These are phyloP conservation scores for Megaceryle maxima DNA, from an alignment of 2,113 vertebrate species.

Conservation along the genomic window DNA sequence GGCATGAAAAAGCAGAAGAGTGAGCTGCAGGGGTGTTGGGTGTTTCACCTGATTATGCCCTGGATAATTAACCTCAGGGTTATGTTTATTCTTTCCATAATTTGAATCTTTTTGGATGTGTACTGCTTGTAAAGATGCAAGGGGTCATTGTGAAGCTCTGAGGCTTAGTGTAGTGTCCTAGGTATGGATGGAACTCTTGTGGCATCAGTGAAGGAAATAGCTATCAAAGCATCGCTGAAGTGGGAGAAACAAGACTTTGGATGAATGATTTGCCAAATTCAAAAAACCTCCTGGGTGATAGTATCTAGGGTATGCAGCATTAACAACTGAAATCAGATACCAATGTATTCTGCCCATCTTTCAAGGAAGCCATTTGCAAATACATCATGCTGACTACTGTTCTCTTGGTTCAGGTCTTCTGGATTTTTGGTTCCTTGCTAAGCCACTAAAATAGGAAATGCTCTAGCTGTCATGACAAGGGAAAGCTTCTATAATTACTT, in stretches of 20 bases:
- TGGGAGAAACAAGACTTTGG: not conserved
- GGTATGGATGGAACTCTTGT: not conserved
- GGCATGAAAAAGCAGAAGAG: not conserved
- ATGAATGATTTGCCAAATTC: accelerated
- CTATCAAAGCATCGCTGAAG: not conserved
- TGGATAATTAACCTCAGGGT: not conserved
- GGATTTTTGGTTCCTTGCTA: not conserved
- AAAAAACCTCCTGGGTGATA: accelerated
- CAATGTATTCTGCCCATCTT: not conserved
- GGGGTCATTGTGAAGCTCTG: not conserved
- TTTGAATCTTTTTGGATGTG: not conserved
- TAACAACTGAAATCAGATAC: accelerated
- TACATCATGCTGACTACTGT: not conserved
- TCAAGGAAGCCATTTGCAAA: not conserved
- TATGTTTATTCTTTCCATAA: not conserved
- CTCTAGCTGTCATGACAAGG: not conserved
- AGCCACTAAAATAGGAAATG: not conserved
- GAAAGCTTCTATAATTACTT: not conserved
- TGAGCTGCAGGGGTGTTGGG: accelerated
- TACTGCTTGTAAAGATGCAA: not conserved
- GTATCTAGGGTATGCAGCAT: not conserved
- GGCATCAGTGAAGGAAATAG: not conserved
- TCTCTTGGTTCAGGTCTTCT: not conserved
- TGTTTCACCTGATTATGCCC: not conserved
- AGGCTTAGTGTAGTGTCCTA: not conserved